phyloP scores from a whole-genome alignment of 2,113 vertebrate species.

The Hyla sarda region DNA sequence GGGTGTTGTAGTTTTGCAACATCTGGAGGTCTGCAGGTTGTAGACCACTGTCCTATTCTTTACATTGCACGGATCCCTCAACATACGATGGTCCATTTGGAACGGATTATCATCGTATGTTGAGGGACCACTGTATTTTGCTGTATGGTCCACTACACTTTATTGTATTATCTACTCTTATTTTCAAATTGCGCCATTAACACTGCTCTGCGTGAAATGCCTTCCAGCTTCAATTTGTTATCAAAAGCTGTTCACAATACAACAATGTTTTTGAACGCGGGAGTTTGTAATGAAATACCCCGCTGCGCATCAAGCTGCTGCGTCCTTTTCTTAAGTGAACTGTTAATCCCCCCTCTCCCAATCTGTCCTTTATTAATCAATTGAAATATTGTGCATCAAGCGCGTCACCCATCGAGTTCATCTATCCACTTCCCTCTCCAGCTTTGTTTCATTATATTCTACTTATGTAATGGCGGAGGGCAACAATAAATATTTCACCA shows the following conservation, averaged over 20 bases:
- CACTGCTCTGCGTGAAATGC: slow-evolving; percentile 19
- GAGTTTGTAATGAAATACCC: slow-evolving; percentile 45
- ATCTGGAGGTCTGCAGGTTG: too few species aligned
- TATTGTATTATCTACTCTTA: slow-evolving; percentile 30
- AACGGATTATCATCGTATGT: too few species aligned
- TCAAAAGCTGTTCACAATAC: slow-evolving; percentile 41
- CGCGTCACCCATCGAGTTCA: slow-evolving; percentile 16
- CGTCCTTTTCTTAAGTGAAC: slow-evolving; percentile 43
- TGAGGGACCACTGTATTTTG: too few species aligned
- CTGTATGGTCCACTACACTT: neutral
- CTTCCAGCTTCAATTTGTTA: slow-evolving; percentile 41
- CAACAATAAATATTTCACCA: slow-evolving; percentile 4
- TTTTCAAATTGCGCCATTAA: slow-evolving; percentile 25
- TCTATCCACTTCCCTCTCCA: neutral
- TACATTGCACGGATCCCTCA: too few species aligned
- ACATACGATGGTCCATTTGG: too few species aligned
- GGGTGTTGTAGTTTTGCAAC: too few species aligned
- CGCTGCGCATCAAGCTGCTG: slow-evolving; percentile 50
- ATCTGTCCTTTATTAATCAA: slow-evolving; percentile 48
- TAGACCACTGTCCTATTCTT: too few species aligned
- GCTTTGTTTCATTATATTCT: slow-evolving; percentile 24
- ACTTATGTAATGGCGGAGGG: neutral
- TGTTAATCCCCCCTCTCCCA: slow-evolving; percentile 29
- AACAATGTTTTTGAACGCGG: slow-evolving; percentile 29
- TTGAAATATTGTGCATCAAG: slow-evolving; percentile 37